A percentile compares a stretch with the other conserved stretches of the same genome.
These are phyloP conservation scores for Apteryx owenii DNA, from an alignment of 2,113 vertebrate species.

Conservation along the genomic window DNA sequence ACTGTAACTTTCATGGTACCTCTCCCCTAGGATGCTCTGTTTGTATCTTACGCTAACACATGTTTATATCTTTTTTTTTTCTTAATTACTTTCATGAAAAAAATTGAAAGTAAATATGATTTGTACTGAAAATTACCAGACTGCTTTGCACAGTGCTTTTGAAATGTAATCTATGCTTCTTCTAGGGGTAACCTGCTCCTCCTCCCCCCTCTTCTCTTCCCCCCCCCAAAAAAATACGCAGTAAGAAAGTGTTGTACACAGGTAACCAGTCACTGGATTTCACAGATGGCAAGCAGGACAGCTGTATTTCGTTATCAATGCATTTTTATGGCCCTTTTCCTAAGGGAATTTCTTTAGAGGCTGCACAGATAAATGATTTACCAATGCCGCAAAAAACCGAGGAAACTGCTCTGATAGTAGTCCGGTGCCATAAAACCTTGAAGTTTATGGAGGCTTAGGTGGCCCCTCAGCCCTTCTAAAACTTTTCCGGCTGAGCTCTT, in stretches of 20 bases:
- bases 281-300: neutral
- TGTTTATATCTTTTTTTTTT: neutral
- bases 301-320: slow-evolving; percentile 4
- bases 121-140: neutral
- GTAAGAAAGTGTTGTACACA: neutral
- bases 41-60: neutral
- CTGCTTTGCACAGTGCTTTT: neutral
- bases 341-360: neutral
- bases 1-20: slow-evolving; percentile 1
- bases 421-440: slow-evolving; percentile 23
- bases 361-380: slow-evolving; percentile 60
- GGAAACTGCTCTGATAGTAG: neutral
- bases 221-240: neutral
- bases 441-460: slow-evolving; percentile 62
- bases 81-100: neutral
- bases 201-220: neutral
- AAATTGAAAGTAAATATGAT: neutral
- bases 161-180: neutral
- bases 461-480: slow-evolving; percentile 65
- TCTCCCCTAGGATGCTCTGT: neutral
- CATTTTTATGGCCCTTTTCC: slow-evolving; percentile 12
- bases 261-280: neutral
- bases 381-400: slow-evolving; percentile 41
- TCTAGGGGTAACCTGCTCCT: neutral
- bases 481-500: slow-evolving; percentile 47